These are phyloP conservation scores for Berghia stephanieae DNA, from an alignment of 1,140 invertebrate genomes.

Conservation along the genomic window DNA sequence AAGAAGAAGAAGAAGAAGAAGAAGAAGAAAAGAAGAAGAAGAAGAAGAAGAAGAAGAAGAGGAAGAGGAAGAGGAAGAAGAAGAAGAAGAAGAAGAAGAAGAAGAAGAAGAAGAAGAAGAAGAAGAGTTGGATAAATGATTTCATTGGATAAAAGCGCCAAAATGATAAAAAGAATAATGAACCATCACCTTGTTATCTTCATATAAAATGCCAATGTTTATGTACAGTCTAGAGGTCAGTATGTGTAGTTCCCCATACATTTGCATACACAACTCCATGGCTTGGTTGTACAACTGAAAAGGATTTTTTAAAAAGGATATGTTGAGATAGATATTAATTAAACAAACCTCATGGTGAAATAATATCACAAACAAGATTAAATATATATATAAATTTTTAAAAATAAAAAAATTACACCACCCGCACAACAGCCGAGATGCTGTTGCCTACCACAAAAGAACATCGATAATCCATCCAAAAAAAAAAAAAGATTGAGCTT, in stretches of 20 bases:
- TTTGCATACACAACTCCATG: slow-evolving; percentile 63
- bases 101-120: too few species aligned
- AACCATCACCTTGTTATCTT: slow-evolving; percentile 61
- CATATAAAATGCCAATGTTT: slow-evolving; percentile 65
- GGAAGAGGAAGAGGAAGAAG: too few species aligned
- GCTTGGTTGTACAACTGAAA: slow-evolving; percentile 64
- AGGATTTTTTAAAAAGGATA: background rate
- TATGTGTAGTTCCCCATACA: slow-evolving; percentile 64
- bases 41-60: too few species aligned
- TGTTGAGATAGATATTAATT: background rate
- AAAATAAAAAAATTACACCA: background rate
- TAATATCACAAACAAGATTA: background rate
- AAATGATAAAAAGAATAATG: too few species aligned
- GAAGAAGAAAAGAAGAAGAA: too few species aligned
- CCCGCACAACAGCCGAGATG: too few species aligned
- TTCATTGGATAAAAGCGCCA: too few species aligned
- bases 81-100: too few species aligned
- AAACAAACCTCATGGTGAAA: background rate
- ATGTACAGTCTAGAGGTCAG: slow-evolving; percentile 64
- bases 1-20: too few species aligned
- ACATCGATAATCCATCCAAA: too few species aligned
- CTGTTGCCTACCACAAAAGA: background rate
- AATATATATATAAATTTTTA: background rate
- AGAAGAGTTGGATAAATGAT: too few species aligned
- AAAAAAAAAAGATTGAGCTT: too few species aligned